Evolutionary conservation across 2,113 vertebrate species (phyloP).

Genomic region (Machaerirhynchus nigripectus): DNA sequence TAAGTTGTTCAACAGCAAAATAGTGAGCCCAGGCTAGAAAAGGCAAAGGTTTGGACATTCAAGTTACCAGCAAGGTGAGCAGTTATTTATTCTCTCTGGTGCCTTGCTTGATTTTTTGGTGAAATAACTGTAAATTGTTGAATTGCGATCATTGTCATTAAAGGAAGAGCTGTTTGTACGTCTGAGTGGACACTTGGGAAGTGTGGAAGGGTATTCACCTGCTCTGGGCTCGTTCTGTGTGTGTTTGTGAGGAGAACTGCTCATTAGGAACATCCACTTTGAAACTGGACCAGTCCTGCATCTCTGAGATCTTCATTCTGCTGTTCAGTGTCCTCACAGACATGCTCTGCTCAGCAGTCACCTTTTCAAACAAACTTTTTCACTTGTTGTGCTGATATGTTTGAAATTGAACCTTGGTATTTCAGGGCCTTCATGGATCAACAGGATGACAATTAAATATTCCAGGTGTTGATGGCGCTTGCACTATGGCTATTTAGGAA

Average conservation of each 20-base stretch:
- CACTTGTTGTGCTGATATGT: not conserved
- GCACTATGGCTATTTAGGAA: not conserved
- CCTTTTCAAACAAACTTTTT: not conserved
- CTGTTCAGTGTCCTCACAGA: not conserved
- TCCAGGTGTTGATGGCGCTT: not conserved
- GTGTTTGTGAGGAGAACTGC: not conserved
- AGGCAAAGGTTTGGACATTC: not conserved
- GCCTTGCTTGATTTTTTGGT: not conserved
- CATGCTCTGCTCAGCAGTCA: not conserved
- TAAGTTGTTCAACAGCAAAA: not conserved
- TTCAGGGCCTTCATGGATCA: not conserved
- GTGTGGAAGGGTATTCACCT: not conserved
- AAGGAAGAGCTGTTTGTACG: not conserved
- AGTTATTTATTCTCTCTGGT: not conserved
- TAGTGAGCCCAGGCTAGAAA: not conserved
- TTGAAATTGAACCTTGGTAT: not conserved
- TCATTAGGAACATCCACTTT: not conserved
- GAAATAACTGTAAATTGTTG: not conserved
- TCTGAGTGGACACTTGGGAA: not conserved
- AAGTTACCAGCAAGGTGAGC: not conserved
- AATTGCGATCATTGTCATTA: not conserved
- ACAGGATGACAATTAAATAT: not conserved
- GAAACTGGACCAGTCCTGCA: not conserved
- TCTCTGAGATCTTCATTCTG: not conserved
- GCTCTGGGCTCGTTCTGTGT: not conserved